Evolutionary conservation across 2,113 vertebrate species (phyloP).

Genomic region (Festucalex cinctus): DNA sequence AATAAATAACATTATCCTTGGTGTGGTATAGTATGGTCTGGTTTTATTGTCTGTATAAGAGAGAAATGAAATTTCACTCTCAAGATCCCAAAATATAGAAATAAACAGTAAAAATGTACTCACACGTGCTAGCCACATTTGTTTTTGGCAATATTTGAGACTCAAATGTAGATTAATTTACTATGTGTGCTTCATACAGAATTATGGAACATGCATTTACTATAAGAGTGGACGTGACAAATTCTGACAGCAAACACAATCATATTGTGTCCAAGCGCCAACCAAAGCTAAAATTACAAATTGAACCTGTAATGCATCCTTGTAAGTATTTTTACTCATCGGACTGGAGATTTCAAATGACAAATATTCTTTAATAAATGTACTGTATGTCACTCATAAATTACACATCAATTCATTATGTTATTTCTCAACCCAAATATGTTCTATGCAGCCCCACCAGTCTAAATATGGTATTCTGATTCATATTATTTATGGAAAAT

Average conservation of each 20-base stretch:
- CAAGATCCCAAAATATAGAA: not conserved
- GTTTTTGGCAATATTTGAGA: not conserved
- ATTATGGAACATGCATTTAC: not conserved
- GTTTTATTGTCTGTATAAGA: no score
- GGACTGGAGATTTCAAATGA: conserved; percentile 49
- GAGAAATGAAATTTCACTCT: not conserved
- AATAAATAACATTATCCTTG: no score
- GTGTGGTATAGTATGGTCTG: no score
- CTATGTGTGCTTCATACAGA: not conserved
- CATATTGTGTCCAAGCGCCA: not conserved
- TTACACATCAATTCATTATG: conserved; percentile 68
- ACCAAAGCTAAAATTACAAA: not conserved
- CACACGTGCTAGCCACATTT: not conserved
- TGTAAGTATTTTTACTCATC: not conserved
- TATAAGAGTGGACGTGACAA: not conserved
- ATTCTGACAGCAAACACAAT: not conserved
- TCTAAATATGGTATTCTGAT: no score
- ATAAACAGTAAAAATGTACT: no score
- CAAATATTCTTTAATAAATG: conserved; percentile 80
- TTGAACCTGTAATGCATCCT: not conserved
- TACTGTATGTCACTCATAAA: conserved; percentile 71
- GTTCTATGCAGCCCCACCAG: no score
- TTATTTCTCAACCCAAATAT: no score
- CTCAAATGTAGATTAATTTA: not conserved
- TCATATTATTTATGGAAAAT: no score